Evolutionary conservation across 2,888 invertebrate species (phyloP).

Genomic region (Exocentrus adspersus): DNA sequence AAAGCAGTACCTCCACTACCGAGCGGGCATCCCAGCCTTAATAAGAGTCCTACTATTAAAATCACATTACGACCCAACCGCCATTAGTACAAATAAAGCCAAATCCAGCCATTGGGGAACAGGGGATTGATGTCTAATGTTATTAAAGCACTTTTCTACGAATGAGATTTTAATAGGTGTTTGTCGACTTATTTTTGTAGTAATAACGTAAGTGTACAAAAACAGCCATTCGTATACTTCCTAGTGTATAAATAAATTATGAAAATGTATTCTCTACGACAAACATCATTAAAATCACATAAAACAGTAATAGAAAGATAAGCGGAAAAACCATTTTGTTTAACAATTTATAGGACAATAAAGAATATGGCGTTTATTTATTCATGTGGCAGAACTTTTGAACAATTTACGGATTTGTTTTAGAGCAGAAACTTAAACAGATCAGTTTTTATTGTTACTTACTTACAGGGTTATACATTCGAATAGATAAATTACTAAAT

Average conservation of each 20-base stretch:
- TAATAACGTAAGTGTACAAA: constrained; percentile 41
- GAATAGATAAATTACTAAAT: no score
- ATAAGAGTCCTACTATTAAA: constrained; percentile 59
- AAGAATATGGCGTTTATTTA: constrained; percentile 36
- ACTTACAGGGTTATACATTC: no score
- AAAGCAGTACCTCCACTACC: constrained; percentile 37
- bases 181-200: constrained; percentile 45
- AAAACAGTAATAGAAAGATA: constrained; percentile 38
- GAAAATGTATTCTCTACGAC: constrained; percentile 50
- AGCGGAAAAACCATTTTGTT: constrained; percentile 34
- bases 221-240: constrained; percentile 16
- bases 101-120: constrained; percentile 53
- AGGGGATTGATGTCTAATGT: constrained; percentile 50
- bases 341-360: constrained; percentile 33
- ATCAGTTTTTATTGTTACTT: constrained; percentile 3
- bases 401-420: constrained; percentile 23
- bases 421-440: neutral
- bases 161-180: constrained; percentile 57
- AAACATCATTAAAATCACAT: constrained; percentile 50
- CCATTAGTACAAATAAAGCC: constrained; percentile 59
- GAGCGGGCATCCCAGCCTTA: constrained; percentile 40
- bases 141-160: constrained; percentile 55
- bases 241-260: constrained; percentile 48
- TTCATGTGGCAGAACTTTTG: constrained; percentile 32
- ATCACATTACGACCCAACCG: constrained; percentile 60